Percentiles rank a stretch among this genome's conserved stretches.
phyloP scores from a whole-genome alignment of 1,140 invertebrate genomes.

The Drosophila aff. region DNA sequence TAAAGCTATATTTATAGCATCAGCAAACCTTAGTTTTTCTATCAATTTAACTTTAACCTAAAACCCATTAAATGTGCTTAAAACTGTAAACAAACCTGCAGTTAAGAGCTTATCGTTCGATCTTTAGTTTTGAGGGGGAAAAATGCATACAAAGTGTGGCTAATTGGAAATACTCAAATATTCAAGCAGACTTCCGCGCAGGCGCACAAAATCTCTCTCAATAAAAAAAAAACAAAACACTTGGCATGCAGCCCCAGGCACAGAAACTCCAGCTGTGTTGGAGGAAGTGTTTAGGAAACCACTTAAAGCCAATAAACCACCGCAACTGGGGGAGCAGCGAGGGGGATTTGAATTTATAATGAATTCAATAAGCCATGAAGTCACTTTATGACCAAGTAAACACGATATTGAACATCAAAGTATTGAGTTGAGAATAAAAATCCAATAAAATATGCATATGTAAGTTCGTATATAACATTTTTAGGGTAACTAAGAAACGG shows the following conservation, averaged over 20 bases:
- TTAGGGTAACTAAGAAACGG: neutral
- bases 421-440: slow-evolving; percentile 16
- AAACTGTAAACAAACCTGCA: slow-evolving; percentile 9
- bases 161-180: slow-evolving; percentile 40
- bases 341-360: slow-evolving; percentile 44
- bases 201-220: slow-evolving; percentile 41
- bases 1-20: neutral
- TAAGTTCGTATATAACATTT: neutral
- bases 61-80: neutral
- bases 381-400: slow-evolving; percentile 31
- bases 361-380: slow-evolving; percentile 35
- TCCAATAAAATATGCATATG: slow-evolving; percentile 8
- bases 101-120: slow-evolving; percentile 11
- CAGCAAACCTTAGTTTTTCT: neutral
- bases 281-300: slow-evolving; percentile 61
- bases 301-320: slow-evolving; percentile 36
- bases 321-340: neutral
- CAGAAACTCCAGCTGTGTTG: slow-evolving; percentile 36
- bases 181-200: slow-evolving; percentile 60
- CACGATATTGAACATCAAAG: slow-evolving; percentile 12
- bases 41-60: neutral
- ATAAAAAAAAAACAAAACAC: slow-evolving; percentile 10
- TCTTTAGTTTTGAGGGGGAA: slow-evolving; percentile 4
- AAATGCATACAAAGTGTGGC: slow-evolving; percentile 43
- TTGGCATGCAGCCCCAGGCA: slow-evolving; percentile 46